phyloP scores from a whole-genome alignment of 2,797 vertebrate species.

The Lacerta viridis region DNA sequence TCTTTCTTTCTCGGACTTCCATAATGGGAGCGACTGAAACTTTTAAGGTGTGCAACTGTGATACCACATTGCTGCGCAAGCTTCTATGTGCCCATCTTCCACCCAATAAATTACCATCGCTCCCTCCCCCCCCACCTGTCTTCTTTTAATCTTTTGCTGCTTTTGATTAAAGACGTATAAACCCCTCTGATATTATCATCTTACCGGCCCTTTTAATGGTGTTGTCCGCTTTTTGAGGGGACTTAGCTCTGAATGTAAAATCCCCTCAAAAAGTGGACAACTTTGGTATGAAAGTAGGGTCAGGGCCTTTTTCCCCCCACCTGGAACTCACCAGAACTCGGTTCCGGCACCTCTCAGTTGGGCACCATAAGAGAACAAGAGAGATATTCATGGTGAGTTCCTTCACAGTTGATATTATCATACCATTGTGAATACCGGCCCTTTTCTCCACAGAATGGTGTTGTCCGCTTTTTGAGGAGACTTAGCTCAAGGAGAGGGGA shows the following conservation, averaged over 20 bases:
- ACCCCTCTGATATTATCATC: conserved; percentile 73
- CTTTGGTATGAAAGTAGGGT: too few relatives aligned
- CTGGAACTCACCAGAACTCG: too few relatives aligned
- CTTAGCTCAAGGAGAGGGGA: too few relatives aligned
- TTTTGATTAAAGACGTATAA: conserved; percentile 78
- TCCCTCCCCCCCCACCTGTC: conserved; percentile 63
- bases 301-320: too few relatives aligned
- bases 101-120: conserved; percentile 74
- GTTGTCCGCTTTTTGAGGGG: conserved; percentile 71
- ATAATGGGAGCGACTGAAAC: conserved; percentile 76
- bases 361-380: too few relatives aligned
- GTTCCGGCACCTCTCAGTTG: too few relatives aligned
- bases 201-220: conserved; percentile 74
- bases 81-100: conserved; percentile 76
- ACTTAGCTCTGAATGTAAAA: conserved; percentile 65
- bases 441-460: too few relatives aligned
- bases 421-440: too few relatives aligned
- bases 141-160: conserved; percentile 75
- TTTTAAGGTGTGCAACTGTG: conserved; percentile 78
- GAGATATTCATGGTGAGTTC: too few relatives aligned
- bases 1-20: conserved; percentile 61
- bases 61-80: conserved; percentile 79
- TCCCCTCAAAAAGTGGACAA: too few relatives aligned
- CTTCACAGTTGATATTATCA: too few relatives aligned
- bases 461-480: too few relatives aligned